phyloP scores from a whole-genome alignment of 2,888 invertebrate species.

The Torymus texanus region DNA sequence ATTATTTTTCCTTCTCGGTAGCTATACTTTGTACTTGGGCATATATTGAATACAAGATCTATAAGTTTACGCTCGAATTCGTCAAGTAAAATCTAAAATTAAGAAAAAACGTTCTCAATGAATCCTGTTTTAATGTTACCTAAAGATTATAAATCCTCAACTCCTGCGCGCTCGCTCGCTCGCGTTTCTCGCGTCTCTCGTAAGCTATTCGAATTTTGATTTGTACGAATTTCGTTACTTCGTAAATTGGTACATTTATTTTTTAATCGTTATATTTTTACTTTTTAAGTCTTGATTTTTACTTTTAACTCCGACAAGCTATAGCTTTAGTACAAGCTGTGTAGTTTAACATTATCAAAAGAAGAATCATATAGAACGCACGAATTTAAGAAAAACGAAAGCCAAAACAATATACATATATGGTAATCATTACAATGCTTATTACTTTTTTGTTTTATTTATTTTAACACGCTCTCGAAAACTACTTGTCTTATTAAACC shows the following conservation, averaged over 20 bases:
- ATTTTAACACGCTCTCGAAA: conserved; percentile 2
- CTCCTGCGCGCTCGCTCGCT: conserved; percentile 6
- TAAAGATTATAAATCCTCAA: neutral
- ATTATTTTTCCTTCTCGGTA: neutral
- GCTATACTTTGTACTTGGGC: conserved; percentile 48
- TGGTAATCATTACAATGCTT: neutral
- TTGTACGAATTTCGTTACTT: conserved; percentile 26
- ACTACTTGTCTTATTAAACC: conserved; percentile 53
- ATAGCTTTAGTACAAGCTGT: neutral
- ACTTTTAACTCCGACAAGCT: neutral
- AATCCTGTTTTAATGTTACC: neutral
- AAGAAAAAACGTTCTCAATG: conserved; percentile 11
- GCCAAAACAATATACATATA: conserved; percentile 3
- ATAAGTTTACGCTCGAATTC: conserved; percentile 24
- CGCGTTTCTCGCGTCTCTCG: conserved; percentile 15
- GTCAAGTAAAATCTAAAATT: conserved; percentile 26
- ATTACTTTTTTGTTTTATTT: neutral
- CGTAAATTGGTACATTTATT: neutral
- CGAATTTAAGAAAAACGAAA: conserved; percentile 23
- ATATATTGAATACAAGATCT: conserved; percentile 44
- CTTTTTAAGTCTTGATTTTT: conserved; percentile 23
- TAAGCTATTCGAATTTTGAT: conserved; percentile 39
- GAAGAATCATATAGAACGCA: conserved; percentile 23
- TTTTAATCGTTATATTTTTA: conserved; percentile 10
- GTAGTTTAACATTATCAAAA: conserved; percentile 6